Base-by-base conservation (phyloP, 35 echinoderm and acorn worm genomes). In the Apostichopus japonicus region DNA sequence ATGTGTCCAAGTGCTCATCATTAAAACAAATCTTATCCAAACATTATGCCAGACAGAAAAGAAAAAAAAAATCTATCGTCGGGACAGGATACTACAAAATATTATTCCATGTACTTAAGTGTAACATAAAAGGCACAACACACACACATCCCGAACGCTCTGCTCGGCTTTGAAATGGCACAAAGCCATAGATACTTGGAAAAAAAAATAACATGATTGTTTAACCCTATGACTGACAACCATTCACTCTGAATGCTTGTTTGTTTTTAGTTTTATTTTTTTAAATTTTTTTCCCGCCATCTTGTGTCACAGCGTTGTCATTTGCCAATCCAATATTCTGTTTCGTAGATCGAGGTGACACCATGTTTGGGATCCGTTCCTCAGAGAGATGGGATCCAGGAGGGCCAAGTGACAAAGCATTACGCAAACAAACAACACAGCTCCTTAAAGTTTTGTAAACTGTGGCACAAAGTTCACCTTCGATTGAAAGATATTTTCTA, bases 101-200 rank as follows among this genome's bases (percentile, higher is more conserved):
- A 55, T 83, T 19, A 83, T 83, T 8, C 80, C 80, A 83, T 83
- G 17, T 53, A 83, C 80, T 83, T 53, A 83, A 83, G 52, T 83
- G 80, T 83, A 83, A 83, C 80, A 83, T 83, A 83, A 83, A 83
- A 83, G 80, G 80, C 80, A 83, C 80, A 17, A 83, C 80, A 83
- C 80, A 83, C 55, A 83, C 80, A 54, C 55, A 53, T 17, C 16
- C 44, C 53, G 6, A 55, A 13, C 11, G 55, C 51, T 13, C 57
- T 2, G 6, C 71, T 75, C 71, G 22, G 71, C 15, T 19, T 75
- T 75, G 71, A 75, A 6, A 23, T 75, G 71, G 17, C 16, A 75
- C 16, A n/a, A 61, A n/a, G 71, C 71, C 71, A 21, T 75, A 23
- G n/a, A 75, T 19, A 75, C 71, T 75, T 75, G 71, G 71, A 75